A percentile compares a stretch with the other conserved stretches of the same genome.
Evolutionary conservation across 1,140 invertebrate species (phyloP).

Genomic region (Eriosoma lanigerum): DNA sequence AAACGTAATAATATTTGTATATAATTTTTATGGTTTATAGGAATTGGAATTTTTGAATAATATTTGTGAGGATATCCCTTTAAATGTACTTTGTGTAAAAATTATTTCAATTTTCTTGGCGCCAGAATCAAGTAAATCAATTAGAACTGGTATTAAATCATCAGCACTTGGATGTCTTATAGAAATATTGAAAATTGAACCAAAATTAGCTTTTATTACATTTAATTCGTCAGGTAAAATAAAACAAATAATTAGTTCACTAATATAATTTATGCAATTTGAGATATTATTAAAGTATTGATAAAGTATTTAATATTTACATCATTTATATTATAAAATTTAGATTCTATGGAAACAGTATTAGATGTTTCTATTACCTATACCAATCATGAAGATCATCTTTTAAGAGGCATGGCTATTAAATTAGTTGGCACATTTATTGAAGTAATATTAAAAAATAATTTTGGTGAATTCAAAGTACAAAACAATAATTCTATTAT

Average conservation of each 20-base stretch:
- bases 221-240: conserved; percentile 15
- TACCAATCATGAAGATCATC: conserved; percentile 42
- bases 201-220: conserved; percentile 54
- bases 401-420: conserved; percentile 44
- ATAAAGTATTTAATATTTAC: not conserved
- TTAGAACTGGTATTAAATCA: conserved; percentile 45
- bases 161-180: conserved; percentile 58
- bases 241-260: too few species aligned
- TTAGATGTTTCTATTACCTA: conserved; percentile 15
- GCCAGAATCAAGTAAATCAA: conserved; percentile 14
- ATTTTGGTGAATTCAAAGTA: conserved; percentile 51
- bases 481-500: not conserved
- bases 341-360: conserved; percentile 8
- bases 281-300: not conserved
- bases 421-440: conserved; percentile 60
- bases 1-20: not conserved
- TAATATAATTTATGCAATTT: too few species aligned
- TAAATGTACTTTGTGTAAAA: conserved; percentile 55
- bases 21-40: conserved; percentile 53
- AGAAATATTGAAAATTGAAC: conserved; percentile 64
- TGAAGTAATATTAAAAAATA: conserved; percentile 63
- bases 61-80: conserved; percentile 47
- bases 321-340: not conserved
- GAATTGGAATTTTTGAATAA: conserved; percentile 54
- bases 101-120: conserved; percentile 25